These are phyloP conservation scores for Austrofundulus limnaeus DNA, from an alignment of 2,113 vertebrate species.

Conservation along the genomic window DNA sequence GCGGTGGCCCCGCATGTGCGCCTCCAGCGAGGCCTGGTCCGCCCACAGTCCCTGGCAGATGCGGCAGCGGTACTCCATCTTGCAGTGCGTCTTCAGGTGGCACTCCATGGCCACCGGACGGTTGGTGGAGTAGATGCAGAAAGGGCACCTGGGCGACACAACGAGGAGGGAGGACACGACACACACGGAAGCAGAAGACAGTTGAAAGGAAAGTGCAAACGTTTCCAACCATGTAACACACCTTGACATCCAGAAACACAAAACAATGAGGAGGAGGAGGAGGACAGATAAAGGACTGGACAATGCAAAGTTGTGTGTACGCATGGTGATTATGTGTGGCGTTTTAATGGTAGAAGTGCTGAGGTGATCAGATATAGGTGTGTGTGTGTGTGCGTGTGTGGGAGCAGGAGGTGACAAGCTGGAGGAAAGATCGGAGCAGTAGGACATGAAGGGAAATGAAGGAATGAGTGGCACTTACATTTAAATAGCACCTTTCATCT, in stretches of 20 bases:
- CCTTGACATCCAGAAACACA: constrained; percentile 54
- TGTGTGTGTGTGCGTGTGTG: constrained; percentile 28
- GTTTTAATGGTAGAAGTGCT: constrained; percentile 53
- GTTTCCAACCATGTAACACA: constrained; percentile 37
- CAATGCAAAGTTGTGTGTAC: constrained; percentile 42
- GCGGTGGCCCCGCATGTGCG: constrained; percentile 95
- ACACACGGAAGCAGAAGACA: constrained; percentile 43
- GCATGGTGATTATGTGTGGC: constrained; percentile 60
- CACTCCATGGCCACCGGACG: constrained; percentile 97
- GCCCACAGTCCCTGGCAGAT: constrained; percentile 98
- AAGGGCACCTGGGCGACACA: constrained; percentile 88
- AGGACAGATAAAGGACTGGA: constrained; percentile 64
- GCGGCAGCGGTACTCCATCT: constrained; percentile 98
- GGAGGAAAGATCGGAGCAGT: constrained; percentile 69
- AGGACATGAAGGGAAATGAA: constrained; percentile 82
- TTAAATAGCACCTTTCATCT: constrained; percentile 89
- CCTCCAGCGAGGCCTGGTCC: constrained; percentile 96
- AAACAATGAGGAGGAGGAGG: constrained; percentile 68
- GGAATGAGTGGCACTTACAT: constrained; percentile 88
- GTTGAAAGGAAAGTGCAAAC: constrained; percentile 48
- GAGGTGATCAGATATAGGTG: constrained; percentile 50
- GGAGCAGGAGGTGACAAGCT: constrained; percentile 56
- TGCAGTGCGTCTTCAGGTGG: constrained; percentile 99
- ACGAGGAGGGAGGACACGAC: constrained; percentile 41
- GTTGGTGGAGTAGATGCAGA: constrained; percentile 99